phyloP scores from a whole-genome alignment of 2,888 invertebrate genomes.

The Drosophila macrospina region DNA sequence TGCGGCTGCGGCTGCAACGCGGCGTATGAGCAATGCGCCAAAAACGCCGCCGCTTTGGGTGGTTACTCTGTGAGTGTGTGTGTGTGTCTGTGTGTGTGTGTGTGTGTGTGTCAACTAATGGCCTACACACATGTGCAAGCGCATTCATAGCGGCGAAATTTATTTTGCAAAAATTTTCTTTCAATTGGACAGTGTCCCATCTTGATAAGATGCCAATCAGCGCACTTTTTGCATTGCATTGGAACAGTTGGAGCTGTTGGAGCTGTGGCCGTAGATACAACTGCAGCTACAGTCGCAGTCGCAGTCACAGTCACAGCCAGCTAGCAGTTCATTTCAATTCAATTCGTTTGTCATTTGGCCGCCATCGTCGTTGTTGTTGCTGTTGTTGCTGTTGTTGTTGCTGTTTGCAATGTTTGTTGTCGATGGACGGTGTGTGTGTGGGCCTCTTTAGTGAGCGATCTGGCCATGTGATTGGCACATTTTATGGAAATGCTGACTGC shows the following conservation, averaged over 20 bases:
- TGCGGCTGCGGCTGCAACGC: slow-evolving; percentile 39
- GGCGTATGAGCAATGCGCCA: slow-evolving; percentile 64
- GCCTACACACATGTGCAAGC: slow-evolving; percentile 24
- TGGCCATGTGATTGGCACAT: slow-evolving; percentile 75
- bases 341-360: slow-evolving; percentile 80
- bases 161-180: slow-evolving; percentile 82
- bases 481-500: slow-evolving; percentile 76
- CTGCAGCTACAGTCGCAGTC: background rate
- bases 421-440: slow-evolving; percentile 60
- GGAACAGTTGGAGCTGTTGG: slow-evolving; percentile 32
- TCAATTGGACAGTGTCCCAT: slow-evolving; percentile 85
- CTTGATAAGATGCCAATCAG: slow-evolving; percentile 85
- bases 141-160: slow-evolving; percentile 69
- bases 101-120: slow-evolving; percentile 35
- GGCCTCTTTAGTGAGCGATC: slow-evolving; percentile 55
- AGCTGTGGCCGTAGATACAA: slow-evolving; percentile 13
- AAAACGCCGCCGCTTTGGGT: slow-evolving; percentile 60
- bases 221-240: slow-evolving; percentile 69
- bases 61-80: slow-evolving; percentile 37
- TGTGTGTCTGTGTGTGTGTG: slow-evolving; percentile 20
- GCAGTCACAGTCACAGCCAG: background rate
- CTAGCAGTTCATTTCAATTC: slow-evolving; percentile 80
- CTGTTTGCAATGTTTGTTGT: background rate
- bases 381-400: too few species aligned
- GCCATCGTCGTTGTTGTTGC: slow-evolving; percentile 39